phyloP scores from a whole-genome alignment of 1,140 invertebrate genomes.

The Geopemphigus sp. region DNA sequence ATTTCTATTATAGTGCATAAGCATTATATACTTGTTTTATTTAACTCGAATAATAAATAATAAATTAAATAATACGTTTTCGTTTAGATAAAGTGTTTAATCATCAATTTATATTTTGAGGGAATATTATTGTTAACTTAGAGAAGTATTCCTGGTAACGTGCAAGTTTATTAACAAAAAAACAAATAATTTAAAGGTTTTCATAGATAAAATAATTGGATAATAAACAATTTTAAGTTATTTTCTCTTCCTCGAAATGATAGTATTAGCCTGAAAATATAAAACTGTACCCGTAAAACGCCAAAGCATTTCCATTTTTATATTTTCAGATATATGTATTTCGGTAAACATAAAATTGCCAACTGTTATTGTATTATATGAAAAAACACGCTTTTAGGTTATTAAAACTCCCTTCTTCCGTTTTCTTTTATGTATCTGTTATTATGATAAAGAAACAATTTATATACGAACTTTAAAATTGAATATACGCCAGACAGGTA shows the following conservation, averaged over 20 bases:
- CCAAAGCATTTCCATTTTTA: conserved; percentile 7
- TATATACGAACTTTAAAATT: too few species aligned
- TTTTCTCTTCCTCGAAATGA: background rate
- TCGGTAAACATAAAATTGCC: background rate
- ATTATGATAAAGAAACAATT: conserved; percentile 12
- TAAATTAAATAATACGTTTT: too few species aligned
- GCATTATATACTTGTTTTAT: too few species aligned
- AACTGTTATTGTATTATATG: background rate
- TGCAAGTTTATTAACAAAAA: too few species aligned
- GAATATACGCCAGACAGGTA: too few species aligned
- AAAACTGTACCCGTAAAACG: background rate
- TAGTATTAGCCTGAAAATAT: background rate
- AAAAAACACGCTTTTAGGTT: conserved; percentile 10
- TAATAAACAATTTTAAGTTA: conserved; percentile 3
- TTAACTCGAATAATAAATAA: too few species aligned
- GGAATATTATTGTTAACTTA: too few species aligned
- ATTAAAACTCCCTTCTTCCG: conserved; percentile 14
- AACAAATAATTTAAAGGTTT: too few species aligned
- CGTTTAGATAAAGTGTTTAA: too few species aligned
- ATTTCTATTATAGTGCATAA: too few species aligned
- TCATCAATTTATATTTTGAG: too few species aligned
- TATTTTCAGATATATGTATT: background rate
- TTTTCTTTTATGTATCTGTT: background rate
- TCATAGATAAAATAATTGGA: background rate
- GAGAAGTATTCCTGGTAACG: too few species aligned